Percentiles rank a stretch among this genome's conserved stretches.
Conservation (phyloP, 2,888 invertebrate genomes). For the Agonopterix arenella region DNA sequence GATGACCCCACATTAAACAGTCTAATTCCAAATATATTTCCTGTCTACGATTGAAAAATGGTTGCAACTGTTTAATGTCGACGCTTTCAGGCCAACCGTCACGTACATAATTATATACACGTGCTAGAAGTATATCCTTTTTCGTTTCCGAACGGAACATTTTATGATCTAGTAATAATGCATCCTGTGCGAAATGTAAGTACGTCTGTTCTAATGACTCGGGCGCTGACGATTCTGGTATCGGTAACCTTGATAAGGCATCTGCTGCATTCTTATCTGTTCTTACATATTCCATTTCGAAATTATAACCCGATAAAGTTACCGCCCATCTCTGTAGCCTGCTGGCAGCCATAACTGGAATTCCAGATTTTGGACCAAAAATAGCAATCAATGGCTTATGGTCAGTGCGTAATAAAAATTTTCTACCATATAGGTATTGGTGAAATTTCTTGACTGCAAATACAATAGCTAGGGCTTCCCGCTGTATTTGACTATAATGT, state of each 20-base stretch:
- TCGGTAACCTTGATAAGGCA: conserved; percentile 4
- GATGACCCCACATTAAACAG: conserved; percentile 12
- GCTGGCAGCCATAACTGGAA: conserved; percentile 12
- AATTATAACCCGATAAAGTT: conserved; percentile 6
- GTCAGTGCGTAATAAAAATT: conserved; percentile 9
- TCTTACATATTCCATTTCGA: conserved; percentile 1
- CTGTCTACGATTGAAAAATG: conserved; percentile 8
- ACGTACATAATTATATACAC: conserved; percentile 6
- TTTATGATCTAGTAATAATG: too few relatives aligned
- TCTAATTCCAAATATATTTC: conserved; percentile 9
- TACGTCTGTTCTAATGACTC: too few relatives aligned
- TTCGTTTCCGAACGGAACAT: neutral
- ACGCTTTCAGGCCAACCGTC: conserved; percentile 12
- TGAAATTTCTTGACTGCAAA: conserved; percentile 1
- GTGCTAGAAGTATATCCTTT: conserved; percentile 3
- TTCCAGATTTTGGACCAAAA: conserved; percentile 13
- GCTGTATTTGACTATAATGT: conserved; percentile 8
- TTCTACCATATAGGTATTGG: neutral
- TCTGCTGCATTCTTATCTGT: conserved; percentile 2
- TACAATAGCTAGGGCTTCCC: conserved; percentile 11
- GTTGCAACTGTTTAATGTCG: conserved; percentile 3
- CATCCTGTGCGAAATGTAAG: too few relatives aligned
- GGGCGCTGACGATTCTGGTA: neutral
- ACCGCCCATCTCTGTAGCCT: conserved; percentile 9
- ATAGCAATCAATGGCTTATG: conserved; percentile 12